Evolutionary conservation across 2,797 vertebrate genomes (phyloP).

Genomic region (Girardinus metallicus): DNA sequence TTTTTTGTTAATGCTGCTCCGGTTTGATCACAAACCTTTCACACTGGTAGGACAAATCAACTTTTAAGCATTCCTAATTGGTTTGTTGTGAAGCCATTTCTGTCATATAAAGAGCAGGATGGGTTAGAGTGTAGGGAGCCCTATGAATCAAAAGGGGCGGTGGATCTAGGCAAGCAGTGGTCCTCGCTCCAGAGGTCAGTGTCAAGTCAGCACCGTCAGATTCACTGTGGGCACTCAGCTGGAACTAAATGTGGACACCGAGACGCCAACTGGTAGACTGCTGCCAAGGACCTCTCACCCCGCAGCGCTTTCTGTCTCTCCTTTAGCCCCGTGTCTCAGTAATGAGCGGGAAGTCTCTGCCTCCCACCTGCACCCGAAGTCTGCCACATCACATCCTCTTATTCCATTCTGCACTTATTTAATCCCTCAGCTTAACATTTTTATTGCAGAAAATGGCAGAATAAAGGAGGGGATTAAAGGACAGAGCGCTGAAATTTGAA

Average conservation of each 20-base stretch:
- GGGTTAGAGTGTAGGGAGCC: constrained; percentile 43
- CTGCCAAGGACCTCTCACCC: constrained; percentile 81
- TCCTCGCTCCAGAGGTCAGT: constrained; percentile 78
- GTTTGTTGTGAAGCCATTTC: constrained; percentile 75
- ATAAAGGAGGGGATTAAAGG: constrained; percentile 22
- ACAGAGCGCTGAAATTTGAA: constrained; percentile 37
- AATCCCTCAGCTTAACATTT: constrained; percentile 76
- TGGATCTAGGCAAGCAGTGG: constrained; percentile 77
- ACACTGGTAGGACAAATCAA: constrained; percentile 73
- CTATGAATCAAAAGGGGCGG: constrained; percentile 66
- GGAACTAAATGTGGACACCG: constrained; percentile 83
- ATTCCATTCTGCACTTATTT: constrained; percentile 54
- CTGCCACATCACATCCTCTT: constrained; percentile 26
- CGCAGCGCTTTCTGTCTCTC: constrained; percentile 63
- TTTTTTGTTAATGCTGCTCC: not conserved
- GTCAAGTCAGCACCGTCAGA: constrained; percentile 70
- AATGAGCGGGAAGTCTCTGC: constrained; percentile 58
- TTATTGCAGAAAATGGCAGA: constrained; percentile 67
- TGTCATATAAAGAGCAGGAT: constrained; percentile 53
- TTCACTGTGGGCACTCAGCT: constrained; percentile 79
- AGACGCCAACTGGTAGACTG: constrained; percentile 75
- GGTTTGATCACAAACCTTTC: constrained; percentile 45
- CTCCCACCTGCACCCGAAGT: constrained; percentile 35
- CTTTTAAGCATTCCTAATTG: constrained; percentile 66
- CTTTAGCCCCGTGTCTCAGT: constrained; percentile 46